Percentiles rank a stretch among this genome's conserved stretches.
Evolutionary conservation across 2,113 vertebrate genomes (phyloP).

Genomic region (Sceloporus undulatus): DNA sequence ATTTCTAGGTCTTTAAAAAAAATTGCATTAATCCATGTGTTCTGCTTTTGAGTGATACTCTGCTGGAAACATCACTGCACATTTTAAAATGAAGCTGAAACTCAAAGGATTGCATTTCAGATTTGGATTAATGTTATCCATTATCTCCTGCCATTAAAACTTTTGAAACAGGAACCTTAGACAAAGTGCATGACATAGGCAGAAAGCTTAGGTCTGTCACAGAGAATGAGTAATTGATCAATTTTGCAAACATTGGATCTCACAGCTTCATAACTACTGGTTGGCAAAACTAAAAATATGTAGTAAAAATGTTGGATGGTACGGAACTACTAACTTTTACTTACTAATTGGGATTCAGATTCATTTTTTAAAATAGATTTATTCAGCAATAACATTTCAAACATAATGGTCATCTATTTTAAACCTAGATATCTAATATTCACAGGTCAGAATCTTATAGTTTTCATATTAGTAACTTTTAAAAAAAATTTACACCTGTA

Average conservation of each 20-base stretch:
- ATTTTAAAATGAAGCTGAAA: conserved; percentile 51
- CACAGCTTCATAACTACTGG: background rate
- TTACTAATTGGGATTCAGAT: background rate
- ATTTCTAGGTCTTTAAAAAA: conserved; percentile 52
- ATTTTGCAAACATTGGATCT: background rate
- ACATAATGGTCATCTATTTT: too few species aligned
- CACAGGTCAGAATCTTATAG: too few species aligned
- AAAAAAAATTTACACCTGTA: too few species aligned
- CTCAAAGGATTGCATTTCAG: conserved; percentile 33
- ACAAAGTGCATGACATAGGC: background rate
- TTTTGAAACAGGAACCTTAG: conserved; percentile 34
- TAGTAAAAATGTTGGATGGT: background rate
- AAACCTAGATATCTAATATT: too few species aligned
- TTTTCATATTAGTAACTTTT: too few species aligned
- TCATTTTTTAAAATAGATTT: background rate
- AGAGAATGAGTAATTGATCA: conserved; percentile 1
- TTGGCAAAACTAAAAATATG: background rate
- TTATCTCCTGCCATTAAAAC: conserved; percentile 42
- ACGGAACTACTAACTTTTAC: background rate
- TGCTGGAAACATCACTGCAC: conserved; percentile 44
- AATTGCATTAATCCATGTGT: conserved; percentile 26
- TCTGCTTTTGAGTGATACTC: conserved; percentile 57
- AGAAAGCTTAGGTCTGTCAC: background rate
- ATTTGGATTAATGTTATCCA: conserved; percentile 39
- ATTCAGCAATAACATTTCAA: background rate